Evolutionary conservation across 2,797 vertebrate species (phyloP).

Genomic region (Tokudaia muenninki): DNA sequence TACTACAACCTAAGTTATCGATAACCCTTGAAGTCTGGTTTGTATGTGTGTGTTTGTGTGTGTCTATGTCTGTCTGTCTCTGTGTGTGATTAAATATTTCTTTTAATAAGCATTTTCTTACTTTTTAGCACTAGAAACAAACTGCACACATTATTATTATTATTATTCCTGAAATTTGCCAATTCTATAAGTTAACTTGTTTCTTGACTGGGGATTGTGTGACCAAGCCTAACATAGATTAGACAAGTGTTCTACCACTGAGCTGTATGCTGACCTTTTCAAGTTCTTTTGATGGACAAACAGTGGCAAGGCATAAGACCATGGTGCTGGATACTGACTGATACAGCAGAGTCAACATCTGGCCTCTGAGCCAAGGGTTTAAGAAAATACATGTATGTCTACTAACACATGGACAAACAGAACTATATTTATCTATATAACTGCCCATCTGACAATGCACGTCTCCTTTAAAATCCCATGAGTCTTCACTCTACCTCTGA

Average conservation of each 20-base stretch:
- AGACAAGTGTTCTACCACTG: not conserved
- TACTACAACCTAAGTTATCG: not conserved
- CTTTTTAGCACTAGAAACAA: not conserved
- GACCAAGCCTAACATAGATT: not conserved
- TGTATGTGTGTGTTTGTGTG: not conserved
- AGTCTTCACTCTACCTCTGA: not conserved
- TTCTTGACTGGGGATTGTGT: not conserved
- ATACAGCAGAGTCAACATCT: not conserved
- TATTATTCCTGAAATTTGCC: not conserved
- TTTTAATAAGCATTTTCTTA: not conserved
- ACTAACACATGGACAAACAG: not conserved
- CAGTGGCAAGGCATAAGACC: not conserved
- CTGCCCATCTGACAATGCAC: not conserved
- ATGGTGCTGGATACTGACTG: not conserved
- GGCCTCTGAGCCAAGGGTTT: not conserved
- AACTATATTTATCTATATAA: accelerated
- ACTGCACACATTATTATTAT: not conserved
- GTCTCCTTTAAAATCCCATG: not conserved
- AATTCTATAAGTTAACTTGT: not conserved
- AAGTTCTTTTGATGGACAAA: not conserved
- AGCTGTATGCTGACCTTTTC: not conserved
- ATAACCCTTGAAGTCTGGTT: not conserved
- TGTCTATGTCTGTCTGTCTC: not conserved
- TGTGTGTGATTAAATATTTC: not conserved
- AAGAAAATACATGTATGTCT: not conserved